Conservation (phyloP, 2,113 vertebrate genomes). For the Sminthopsis crassicaudata region DNA sequence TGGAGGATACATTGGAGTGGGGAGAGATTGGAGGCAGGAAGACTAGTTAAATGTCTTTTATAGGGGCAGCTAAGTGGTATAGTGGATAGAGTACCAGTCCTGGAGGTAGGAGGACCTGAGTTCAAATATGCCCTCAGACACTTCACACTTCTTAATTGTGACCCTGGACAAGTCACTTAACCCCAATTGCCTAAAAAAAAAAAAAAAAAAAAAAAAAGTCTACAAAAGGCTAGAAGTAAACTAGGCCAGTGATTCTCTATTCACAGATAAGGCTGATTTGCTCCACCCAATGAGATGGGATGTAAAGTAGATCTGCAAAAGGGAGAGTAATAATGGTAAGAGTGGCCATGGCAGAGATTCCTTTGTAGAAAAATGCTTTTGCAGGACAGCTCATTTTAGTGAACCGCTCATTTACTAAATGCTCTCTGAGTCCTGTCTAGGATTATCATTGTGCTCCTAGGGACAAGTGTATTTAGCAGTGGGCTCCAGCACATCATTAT, state of each 20-base stretch:
- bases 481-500: slow-evolving; percentile 14
- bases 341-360: not conserved
- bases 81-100: too few relatives aligned
- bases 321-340: too few relatives aligned
- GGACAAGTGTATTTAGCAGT: not conserved
- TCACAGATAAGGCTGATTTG: not conserved
- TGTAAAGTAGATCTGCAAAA: not conserved
- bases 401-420: slow-evolving; percentile 17
- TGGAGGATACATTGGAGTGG: not conserved
- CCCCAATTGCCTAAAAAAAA: too few relatives aligned
- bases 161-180: too few relatives aligned
- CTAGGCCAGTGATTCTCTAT: not conserved
- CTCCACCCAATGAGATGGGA: not conserved
- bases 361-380: not conserved
- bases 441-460: slow-evolving; percentile 9
- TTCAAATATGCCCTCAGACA: too few relatives aligned
- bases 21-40: not conserved
- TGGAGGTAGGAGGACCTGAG: too few relatives aligned
- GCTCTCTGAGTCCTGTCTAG: not conserved
- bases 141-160: too few relatives aligned
- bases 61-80: too few relatives aligned
- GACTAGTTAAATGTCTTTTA: not conserved
- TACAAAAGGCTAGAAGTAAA: not conserved
- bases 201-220: too few relatives aligned
- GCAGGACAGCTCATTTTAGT: not conserved